Evolutionary conservation across 2,888 invertebrate genomes (phyloP).

Genomic region (Trissolcus japonicus): DNA sequence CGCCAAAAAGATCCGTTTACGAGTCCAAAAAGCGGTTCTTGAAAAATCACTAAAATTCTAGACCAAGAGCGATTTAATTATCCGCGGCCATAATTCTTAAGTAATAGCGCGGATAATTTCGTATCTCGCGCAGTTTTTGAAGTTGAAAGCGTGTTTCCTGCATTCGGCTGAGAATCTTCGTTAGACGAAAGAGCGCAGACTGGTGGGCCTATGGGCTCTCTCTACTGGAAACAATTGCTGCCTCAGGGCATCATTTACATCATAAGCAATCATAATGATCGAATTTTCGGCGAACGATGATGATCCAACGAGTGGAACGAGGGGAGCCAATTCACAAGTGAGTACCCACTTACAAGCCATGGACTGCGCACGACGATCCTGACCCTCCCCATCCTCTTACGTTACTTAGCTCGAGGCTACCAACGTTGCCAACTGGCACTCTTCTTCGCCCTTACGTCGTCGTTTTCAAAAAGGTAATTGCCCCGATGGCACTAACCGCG

Average conservation of each 20-base stretch:
- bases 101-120: slow-evolving; percentile 34
- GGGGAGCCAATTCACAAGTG: slow-evolving; percentile 75
- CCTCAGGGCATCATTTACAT: slow-evolving; percentile 80
- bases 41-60: too few relatives aligned
- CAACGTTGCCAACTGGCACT: slow-evolving; percentile 70
- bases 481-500: slow-evolving; percentile 61
- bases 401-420: slow-evolving; percentile 70
- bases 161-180: slow-evolving; percentile 38
- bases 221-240: slow-evolving; percentile 74
- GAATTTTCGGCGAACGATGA: slow-evolving; percentile 75
- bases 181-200: slow-evolving; percentile 18
- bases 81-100: slow-evolving; percentile 25
- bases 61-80: slow-evolving; percentile 16
- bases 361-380: slow-evolving; percentile 61
- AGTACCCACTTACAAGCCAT: slow-evolving; percentile 74
- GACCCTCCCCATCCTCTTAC: slow-evolving; percentile 60
- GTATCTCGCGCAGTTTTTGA: slow-evolving; percentile 34
- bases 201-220: slow-evolving; percentile 36
- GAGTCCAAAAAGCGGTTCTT: neutral
- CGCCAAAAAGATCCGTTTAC: neutral
- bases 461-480: slow-evolving; percentile 65
- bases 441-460: slow-evolving; percentile 56
- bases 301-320: slow-evolving; percentile 76
- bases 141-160: slow-evolving; percentile 41
- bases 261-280: slow-evolving; percentile 78